A percentile compares a stretch with the other conserved stretches of the same genome.
phyloP scores from a whole-genome alignment of 2,888 invertebrate genomes.

The Athetis lepigone region DNA sequence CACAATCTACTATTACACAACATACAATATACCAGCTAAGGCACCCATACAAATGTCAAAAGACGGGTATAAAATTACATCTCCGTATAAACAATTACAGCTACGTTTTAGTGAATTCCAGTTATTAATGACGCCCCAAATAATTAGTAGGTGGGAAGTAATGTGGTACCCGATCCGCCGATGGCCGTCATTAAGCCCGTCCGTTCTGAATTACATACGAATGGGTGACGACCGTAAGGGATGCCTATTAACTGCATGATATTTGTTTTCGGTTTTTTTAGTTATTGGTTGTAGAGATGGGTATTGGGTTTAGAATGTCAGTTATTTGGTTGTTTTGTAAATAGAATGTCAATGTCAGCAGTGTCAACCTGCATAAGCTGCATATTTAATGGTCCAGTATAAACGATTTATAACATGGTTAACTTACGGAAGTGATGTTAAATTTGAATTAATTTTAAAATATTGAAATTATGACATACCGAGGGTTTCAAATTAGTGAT shows the following conservation, averaged over 20 bases:
- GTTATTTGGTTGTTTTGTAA: not conserved
- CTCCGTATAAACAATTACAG: slow-evolving; percentile 45
- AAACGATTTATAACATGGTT: no score
- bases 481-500: no score
- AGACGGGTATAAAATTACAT: slow-evolving; percentile 40
- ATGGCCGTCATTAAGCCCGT: slow-evolving; percentile 57
- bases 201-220: slow-evolving; percentile 67
- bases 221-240: slow-evolving; percentile 56
- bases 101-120: slow-evolving; percentile 46
- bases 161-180: slow-evolving; percentile 56
- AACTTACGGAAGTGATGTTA: no score
- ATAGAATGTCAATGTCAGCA: not conserved
- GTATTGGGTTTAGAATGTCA: slow-evolving; percentile 8
- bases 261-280: slow-evolving; percentile 53
- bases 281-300: not conserved
- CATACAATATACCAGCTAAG: not conserved
- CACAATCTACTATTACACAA: no score
- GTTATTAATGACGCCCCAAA: slow-evolving; percentile 67
- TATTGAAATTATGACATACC: no score
- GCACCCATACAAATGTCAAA: slow-evolving; percentile 17
- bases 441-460: no score
- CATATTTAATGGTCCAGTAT: no score
- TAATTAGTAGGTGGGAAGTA: slow-evolving; percentile 72
- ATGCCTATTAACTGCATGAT: slow-evolving; percentile 59
- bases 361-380: no score